Evolutionary conservation across 35 echinoderm and acorn worm genomes (phyloP).

Genomic region (Heliocidaris tuberculata): DNA sequence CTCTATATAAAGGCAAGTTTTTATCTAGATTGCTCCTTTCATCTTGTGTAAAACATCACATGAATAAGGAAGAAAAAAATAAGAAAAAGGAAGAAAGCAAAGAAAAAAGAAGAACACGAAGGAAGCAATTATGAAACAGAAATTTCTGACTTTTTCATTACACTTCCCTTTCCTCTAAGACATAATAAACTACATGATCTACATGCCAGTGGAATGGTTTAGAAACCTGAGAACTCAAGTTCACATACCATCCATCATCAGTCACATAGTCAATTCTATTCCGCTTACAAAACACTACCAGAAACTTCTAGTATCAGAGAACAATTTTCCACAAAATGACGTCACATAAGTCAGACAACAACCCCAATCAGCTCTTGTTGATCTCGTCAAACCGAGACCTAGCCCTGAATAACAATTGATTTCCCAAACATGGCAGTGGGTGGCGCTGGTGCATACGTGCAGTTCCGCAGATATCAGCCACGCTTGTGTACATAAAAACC

Average conservation of each 20-base stretch:
- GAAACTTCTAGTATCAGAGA: background rate
- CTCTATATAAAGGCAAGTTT: no score
- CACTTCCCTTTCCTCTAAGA: no score
- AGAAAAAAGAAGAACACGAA: no score
- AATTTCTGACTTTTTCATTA: no score
- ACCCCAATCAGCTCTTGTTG: background rate
- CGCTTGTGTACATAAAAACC: slow-evolving; percentile 5
- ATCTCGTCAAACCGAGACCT: background rate
- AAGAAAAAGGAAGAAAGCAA: no score
- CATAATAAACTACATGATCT: no score
- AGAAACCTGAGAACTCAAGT: background rate
- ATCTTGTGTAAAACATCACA: no score
- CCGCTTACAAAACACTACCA: background rate
- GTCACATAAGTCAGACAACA: slow-evolving; percentile 8
- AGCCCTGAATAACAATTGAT: background rate
- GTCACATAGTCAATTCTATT: background rate
- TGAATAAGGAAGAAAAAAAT: no score
- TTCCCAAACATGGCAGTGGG: slow-evolving; percentile 7
- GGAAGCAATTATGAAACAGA: no score
- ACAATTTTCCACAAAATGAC: background rate
- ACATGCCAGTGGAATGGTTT: no score
- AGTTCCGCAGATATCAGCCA: background rate
- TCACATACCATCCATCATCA: background rate
- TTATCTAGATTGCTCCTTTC: no score
- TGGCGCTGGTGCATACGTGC: slow-evolving; percentile 13